These are phyloP conservation scores for Venturia canescens DNA, from an alignment of 1,140 invertebrate genomes.

Conservation along the genomic window DNA sequence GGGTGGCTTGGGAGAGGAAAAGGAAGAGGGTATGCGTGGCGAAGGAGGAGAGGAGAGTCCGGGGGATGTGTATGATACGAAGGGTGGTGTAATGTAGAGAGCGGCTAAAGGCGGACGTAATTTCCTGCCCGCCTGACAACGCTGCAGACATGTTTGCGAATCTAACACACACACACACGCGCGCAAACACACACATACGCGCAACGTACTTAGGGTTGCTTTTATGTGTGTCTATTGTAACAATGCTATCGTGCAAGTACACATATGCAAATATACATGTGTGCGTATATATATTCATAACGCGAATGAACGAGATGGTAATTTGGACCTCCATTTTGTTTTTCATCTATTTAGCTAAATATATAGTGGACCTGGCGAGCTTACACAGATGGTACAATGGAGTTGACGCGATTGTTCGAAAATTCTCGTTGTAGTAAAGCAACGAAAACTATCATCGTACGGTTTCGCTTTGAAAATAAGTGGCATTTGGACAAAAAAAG, in stretches of 20 bases:
- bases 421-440: too few relatives aligned
- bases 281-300: neutral
- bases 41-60: slow-evolving; percentile 11
- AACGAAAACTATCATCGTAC: too few relatives aligned
- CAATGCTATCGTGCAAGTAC: slow-evolving; percentile 54
- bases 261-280: neutral
- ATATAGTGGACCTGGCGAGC: too few relatives aligned
- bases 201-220: slow-evolving; percentile 62
- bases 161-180: slow-evolving; percentile 58
- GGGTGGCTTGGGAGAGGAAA: slow-evolving; percentile 45
- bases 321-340: too few relatives aligned
- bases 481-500: too few relatives aligned
- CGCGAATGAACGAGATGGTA: slow-evolving; percentile 18
- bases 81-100: slow-evolving; percentile 73
- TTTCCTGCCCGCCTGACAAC: slow-evolving; percentile 77
- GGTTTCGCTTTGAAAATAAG: too few relatives aligned
- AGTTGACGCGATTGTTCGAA: too few relatives aligned
- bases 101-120: slow-evolving; percentile 76
- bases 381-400: too few relatives aligned
- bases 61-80: slow-evolving; percentile 34
- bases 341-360: too few relatives aligned
- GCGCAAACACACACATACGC: slow-evolving; percentile 60
- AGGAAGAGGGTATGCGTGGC: slow-evolving; percentile 43
- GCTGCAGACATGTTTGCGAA: slow-evolving; percentile 74
- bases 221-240: slow-evolving; percentile 63